These are phyloP conservation scores for Drosophila aldrichi DNA, from an alignment of 2,888 invertebrate species.

Conservation along the genomic window DNA sequence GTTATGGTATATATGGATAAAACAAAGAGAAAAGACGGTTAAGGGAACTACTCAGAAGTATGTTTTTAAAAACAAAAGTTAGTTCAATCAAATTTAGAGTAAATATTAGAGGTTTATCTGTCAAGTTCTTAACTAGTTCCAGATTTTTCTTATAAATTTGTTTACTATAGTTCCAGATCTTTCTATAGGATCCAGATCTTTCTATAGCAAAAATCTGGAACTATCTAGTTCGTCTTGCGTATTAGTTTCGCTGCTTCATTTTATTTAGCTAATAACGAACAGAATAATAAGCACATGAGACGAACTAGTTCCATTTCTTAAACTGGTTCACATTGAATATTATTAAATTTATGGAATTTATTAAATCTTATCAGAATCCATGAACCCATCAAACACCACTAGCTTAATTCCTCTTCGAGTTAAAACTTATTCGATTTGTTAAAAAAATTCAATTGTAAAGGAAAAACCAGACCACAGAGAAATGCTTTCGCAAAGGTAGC, in stretches of 20 bases:
- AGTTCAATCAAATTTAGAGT: background rate
- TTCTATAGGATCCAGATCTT: no score
- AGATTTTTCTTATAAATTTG: background rate
- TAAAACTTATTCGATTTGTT: background rate
- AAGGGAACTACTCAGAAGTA: background rate
- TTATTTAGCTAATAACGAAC: background rate
- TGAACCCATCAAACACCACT: background rate
- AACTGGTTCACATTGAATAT: no score
- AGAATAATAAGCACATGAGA: no score
- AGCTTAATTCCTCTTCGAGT: background rate
- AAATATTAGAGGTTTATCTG: background rate
- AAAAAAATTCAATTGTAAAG: background rate
- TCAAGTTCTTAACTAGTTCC: background rate
- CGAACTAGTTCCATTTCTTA: no score
- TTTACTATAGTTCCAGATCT: no score
- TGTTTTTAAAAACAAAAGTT: background rate
- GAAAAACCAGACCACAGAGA: background rate
- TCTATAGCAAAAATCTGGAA: background rate
- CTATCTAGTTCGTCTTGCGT: background rate
- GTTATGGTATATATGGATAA: background rate
- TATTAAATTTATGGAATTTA: no score
- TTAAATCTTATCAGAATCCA: no score
- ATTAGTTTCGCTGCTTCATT: background rate
- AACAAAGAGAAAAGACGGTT: background rate
- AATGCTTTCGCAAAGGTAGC: no score